A percentile compares a stretch with the other conserved stretches of the same genome.
These are phyloP conservation scores for Paramormyrops kingsleyae DNA, from an alignment of 2,113 vertebrate species.

Conservation along the genomic window DNA sequence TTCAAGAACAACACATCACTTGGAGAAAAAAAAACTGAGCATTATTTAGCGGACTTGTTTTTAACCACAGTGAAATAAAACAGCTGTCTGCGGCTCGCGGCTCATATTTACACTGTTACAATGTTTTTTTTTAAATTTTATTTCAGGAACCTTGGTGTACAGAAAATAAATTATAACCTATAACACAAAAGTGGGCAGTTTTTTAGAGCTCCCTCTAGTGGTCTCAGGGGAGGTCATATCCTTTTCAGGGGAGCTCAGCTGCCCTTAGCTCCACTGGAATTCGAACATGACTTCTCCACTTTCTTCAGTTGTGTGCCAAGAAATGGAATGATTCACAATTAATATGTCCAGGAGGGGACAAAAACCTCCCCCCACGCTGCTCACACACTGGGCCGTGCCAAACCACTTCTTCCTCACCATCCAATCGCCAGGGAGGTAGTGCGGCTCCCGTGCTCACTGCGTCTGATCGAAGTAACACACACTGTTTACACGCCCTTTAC, in stretches of 20 bases:
- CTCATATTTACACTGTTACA: no score
- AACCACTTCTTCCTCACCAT: not conserved
- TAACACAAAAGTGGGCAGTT: not conserved
- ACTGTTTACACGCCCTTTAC: not conserved
- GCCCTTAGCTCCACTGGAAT: not conserved
- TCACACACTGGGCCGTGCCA: not conserved
- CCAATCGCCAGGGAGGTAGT: not conserved
- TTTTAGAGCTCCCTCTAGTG: not conserved
- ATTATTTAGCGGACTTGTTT: not conserved
- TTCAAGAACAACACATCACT: not conserved
- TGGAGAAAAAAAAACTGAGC: not conserved
- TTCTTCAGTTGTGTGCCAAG: not conserved
- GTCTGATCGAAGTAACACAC: not conserved
- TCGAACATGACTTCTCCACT: not conserved
- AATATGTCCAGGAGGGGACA: not conserved
- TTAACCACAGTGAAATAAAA: not conserved
- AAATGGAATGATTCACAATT: not conserved
- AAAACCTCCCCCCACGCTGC: not conserved
- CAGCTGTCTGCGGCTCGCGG: not conserved
- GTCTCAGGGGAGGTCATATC: not conserved
- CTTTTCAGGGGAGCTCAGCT: not conserved
- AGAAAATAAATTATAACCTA: not conserved
- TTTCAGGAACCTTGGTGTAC: no score
- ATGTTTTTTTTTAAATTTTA: no score
- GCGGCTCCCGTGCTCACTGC: not conserved